Evolutionary conservation across 2,113 vertebrate genomes (phyloP).

Genomic region (Falcunculus frontatus): DNA sequence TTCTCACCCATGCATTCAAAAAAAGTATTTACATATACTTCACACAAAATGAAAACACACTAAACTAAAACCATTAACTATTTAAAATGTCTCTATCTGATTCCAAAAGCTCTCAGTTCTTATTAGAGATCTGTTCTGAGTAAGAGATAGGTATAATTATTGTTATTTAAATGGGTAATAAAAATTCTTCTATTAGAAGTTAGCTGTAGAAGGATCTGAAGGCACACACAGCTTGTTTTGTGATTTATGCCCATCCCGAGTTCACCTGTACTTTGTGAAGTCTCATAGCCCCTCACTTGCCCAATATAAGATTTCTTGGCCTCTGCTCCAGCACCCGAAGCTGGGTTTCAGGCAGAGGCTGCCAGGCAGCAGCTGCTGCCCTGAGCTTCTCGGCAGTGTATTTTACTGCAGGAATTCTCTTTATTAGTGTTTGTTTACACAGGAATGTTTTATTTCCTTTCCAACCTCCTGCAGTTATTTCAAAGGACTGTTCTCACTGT

Average conservation of each 20-base stretch:
- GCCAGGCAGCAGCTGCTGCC: background rate
- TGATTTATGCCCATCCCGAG: background rate
- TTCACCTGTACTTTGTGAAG: background rate
- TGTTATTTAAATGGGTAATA: background rate
- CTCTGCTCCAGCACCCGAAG: background rate
- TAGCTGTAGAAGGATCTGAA: background rate
- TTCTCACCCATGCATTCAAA: fast-evolving
- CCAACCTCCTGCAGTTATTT: background rate
- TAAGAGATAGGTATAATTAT: background rate
- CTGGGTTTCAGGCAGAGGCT: background rate
- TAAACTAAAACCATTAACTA: background rate
- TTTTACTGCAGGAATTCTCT: background rate
- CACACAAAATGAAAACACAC: background rate
- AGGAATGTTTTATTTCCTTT: background rate
- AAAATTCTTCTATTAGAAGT: background rate
- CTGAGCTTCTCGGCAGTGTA: background rate
- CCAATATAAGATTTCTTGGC: background rate
- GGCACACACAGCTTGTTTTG: background rate
- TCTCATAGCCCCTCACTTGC: background rate
- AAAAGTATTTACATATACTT: background rate
- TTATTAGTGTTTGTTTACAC: background rate
- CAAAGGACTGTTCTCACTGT: background rate
- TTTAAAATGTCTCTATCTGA: background rate
- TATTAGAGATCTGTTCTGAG: background rate
- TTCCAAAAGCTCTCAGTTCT: background rate